phyloP scores from a whole-genome alignment of 2,797 vertebrate species.

The Molossus molossus region DNA sequence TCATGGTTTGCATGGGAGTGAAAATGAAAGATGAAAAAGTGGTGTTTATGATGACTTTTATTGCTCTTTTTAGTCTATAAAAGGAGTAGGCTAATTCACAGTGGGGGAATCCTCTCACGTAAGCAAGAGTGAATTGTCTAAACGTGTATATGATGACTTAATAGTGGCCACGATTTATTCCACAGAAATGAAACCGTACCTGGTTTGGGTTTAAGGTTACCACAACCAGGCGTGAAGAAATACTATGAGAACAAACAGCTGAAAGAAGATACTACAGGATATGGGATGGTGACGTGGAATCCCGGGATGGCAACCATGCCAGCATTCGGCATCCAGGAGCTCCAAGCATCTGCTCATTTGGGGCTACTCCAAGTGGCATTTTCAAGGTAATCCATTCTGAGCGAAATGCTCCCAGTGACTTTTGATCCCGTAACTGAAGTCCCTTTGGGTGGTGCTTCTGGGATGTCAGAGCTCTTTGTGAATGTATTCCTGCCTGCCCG shows the following conservation, averaged over 20 bases:
- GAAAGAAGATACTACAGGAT: not conserved
- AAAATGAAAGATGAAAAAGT: conserved; percentile 32
- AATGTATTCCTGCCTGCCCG: not conserved
- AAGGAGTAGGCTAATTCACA: not conserved
- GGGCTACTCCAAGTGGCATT: not conserved
- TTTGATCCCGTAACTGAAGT: not conserved
- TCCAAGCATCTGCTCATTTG: not conserved
- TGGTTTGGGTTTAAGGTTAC: conserved; percentile 41
- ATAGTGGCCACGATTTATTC: not conserved
- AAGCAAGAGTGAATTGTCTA: not conserved
- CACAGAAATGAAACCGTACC: not conserved
- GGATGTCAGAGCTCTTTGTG: not conserved
- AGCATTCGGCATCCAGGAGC: not conserved
- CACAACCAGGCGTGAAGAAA: not conserved
- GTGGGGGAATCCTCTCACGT: not conserved
- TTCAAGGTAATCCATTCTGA: not conserved
- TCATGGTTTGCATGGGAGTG: not conserved
- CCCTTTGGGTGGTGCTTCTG: not conserved
- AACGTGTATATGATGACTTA: conserved; percentile 4
- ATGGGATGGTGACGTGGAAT: not conserved
- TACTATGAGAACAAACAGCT: not conserved
- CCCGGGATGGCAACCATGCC: not conserved
- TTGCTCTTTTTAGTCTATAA: conserved; percentile 8
- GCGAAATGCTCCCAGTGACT: not conserved
- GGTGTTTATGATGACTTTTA: conserved; percentile 7